Conservation (phyloP, 2,888 invertebrate genomes). For the Halictus ligatus region DNA sequence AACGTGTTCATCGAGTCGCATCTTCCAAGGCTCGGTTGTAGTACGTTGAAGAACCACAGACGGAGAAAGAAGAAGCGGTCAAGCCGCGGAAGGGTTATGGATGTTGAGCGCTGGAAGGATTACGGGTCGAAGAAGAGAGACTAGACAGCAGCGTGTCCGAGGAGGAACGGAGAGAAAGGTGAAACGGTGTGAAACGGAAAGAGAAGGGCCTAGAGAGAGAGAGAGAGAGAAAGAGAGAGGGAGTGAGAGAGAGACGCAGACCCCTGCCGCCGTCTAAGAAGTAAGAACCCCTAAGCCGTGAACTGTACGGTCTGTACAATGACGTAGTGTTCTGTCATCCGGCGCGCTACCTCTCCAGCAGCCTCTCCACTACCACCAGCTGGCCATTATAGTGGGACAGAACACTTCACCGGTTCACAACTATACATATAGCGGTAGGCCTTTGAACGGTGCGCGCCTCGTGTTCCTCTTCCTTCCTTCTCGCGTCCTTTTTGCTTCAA, state of each 20-base stretch:
- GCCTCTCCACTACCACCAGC: slow-evolving; percentile 63
- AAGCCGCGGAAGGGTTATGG: slow-evolving; percentile 19
- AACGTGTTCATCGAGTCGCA: background rate
- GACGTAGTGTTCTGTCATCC: slow-evolving; percentile 75
- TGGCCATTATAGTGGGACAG: slow-evolving; percentile 72
- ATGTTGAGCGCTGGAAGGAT: slow-evolving; percentile 11
- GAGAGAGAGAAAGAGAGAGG: slow-evolving; percentile 3
- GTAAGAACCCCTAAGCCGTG: slow-evolving; percentile 64
- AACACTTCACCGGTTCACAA: slow-evolving; percentile 73
- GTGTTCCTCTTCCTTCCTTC: slow-evolving; percentile 38
- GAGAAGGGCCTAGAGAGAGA: slow-evolving; percentile 27
- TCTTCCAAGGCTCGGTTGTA: background rate
- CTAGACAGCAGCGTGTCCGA: slow-evolving; percentile 16
- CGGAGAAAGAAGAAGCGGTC: background rate
- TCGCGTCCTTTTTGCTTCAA: slow-evolving; percentile 27
- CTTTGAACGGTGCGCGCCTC: slow-evolving; percentile 72
- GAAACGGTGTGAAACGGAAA: slow-evolving; percentile 23
- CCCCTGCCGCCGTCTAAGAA: slow-evolving; percentile 39
- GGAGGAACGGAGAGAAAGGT: slow-evolving; percentile 44
- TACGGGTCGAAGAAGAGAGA: slow-evolving; percentile 29
- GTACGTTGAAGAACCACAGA: background rate
- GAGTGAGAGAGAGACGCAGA: background rate
- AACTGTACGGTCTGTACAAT: slow-evolving; percentile 68
- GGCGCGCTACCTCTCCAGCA: slow-evolving; percentile 66
- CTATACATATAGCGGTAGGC: slow-evolving; percentile 73